A percentile compares a stretch with the other conserved stretches of the same genome.
These are phyloP conservation scores for Excalfactoria chinensis DNA, from an alignment of 2,113 vertebrate species.

Conservation along the genomic window DNA sequence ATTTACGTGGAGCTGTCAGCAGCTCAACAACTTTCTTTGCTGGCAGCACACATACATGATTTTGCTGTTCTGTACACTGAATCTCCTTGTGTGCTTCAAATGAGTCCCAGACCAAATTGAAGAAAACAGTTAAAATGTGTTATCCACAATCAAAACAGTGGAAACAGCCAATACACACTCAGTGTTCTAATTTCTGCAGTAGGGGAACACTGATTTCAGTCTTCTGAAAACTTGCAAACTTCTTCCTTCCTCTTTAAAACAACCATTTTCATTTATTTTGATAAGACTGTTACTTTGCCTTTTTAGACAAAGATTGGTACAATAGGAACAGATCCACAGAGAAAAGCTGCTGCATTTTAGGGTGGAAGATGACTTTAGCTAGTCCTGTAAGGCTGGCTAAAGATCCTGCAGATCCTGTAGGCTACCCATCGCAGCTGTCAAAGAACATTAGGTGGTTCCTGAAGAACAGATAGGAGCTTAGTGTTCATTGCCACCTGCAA, in stretches of 20 bases:
- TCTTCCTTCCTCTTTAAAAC: background rate
- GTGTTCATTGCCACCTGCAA: background rate
- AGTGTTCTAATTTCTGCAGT: background rate
- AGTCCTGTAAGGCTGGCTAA: too few species aligned
- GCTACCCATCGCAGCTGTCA: background rate
- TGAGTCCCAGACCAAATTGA: background rate
- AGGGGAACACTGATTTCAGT: background rate
- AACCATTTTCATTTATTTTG: background rate
- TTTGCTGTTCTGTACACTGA: background rate
- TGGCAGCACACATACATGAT: accelerated
- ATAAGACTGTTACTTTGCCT: background rate
- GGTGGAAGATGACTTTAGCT: background rate
- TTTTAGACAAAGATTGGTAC: background rate
- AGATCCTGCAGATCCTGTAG: background rate
- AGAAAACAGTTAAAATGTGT: background rate
- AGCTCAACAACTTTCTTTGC: background rate
- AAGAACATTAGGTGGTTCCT: background rate
- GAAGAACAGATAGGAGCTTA: background rate
- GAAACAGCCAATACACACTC: accelerated
- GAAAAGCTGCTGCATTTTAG: background rate
- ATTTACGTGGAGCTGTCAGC: constrained; percentile 33
- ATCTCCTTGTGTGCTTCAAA: background rate
- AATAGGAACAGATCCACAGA: background rate
- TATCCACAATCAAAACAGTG: background rate
- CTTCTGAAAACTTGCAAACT: background rate